Evolutionary conservation across 2,797 vertebrate species (phyloP).

Genomic region (Cuculus canorus): DNA sequence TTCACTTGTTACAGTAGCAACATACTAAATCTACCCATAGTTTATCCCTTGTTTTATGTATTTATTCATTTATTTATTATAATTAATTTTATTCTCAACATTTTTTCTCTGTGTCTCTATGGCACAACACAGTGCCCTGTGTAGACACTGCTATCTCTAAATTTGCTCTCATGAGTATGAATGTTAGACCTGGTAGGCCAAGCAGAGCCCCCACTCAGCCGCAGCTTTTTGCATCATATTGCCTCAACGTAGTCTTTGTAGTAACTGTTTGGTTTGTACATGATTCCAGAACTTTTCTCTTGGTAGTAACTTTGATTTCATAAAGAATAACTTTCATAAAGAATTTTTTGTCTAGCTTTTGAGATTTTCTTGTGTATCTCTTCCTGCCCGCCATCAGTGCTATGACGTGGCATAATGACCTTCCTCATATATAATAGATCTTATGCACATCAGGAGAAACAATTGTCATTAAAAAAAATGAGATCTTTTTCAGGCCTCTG

Average conservation of each 20-base stretch:
- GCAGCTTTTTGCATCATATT: neutral
- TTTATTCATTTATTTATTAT: neutral
- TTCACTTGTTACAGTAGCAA: neutral
- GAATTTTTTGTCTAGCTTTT: neutral
- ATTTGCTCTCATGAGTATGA: neutral
- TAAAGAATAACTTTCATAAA: neutral
- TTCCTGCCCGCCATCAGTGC: neutral
- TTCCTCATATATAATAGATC: neutral
- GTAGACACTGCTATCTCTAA: neutral
- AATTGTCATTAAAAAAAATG: neutral
- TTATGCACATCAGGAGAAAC: neutral
- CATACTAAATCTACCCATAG: neutral
- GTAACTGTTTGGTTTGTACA: neutral
- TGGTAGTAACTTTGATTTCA: neutral
- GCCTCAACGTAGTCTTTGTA: neutral
- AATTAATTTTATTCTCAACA: neutral
- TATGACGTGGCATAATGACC: neutral
- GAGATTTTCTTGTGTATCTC: neutral
- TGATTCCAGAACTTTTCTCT: neutral
- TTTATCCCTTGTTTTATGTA: neutral
- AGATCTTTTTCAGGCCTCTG: neutral
- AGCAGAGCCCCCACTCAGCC: neutral
- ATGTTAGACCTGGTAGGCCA: neutral
- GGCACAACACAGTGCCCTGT: neutral
- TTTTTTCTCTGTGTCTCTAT: neutral